Conservation (phyloP, 2,113 vertebrate species). For the Toxotes jaculatrix region DNA sequence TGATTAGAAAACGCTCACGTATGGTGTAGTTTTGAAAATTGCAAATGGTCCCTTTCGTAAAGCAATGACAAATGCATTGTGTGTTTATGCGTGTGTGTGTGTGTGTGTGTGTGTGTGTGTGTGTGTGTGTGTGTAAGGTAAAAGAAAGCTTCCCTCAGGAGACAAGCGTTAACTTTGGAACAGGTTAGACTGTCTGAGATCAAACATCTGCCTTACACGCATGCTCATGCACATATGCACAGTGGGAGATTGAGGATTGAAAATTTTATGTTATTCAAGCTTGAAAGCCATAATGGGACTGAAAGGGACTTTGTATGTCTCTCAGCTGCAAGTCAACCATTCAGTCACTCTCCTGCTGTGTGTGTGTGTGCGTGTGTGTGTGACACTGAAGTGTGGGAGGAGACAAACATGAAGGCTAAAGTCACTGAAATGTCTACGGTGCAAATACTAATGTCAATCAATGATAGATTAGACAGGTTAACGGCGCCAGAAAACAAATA, state of each 20-base stretch:
- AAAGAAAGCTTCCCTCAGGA: conserved; percentile 28
- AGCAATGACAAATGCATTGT: background rate
- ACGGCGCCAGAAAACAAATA: conserved; percentile 19
- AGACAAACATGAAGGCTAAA: conserved; percentile 9
- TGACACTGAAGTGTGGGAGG: conserved; percentile 1
- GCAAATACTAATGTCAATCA: conserved; percentile 14
- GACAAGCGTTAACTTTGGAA: conserved; percentile 21
- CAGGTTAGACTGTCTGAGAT: conserved; percentile 29
- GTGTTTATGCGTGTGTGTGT: background rate
- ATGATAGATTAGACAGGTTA: background rate
- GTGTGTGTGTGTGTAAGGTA: conserved; percentile 20
- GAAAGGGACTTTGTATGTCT: conserved; percentile 35
- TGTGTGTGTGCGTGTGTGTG: conserved; percentile 18
- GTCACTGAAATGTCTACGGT: conserved; percentile 3
- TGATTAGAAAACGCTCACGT: background rate
- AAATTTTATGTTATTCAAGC: conserved; percentile 35
- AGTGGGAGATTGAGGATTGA: conserved; percentile 20
- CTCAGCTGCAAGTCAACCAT: conserved; percentile 34
- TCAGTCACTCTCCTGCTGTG: conserved; percentile 30
- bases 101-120: conserved; percentile 8
- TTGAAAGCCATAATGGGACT: conserved; percentile 44
- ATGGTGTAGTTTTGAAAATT: background rate
- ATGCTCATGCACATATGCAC: conserved; percentile 11
- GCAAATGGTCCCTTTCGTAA: background rate
- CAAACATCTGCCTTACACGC: conserved; percentile 18